These are phyloP conservation scores for Deilephila elpenor DNA, from an alignment of 2,888 invertebrate genomes.

Conservation along the genomic window DNA sequence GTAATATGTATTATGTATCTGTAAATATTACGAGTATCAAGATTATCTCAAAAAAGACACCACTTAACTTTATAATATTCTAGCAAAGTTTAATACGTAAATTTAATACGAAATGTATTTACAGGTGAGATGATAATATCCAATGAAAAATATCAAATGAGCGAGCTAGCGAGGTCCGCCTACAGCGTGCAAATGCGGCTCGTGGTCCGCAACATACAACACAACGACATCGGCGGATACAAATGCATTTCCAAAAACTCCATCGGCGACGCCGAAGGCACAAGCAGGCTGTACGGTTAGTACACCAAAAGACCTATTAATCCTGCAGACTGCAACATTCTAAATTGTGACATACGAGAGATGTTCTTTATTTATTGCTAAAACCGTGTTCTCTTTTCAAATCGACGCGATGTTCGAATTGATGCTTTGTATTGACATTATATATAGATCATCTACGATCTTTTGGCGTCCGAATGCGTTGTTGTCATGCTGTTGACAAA, in stretches of 20 bases:
- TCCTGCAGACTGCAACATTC: not conserved
- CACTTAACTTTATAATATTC: no score
- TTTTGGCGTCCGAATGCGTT: no score
- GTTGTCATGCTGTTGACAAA: no score
- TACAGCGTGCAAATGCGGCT: slow-evolving; percentile 94
- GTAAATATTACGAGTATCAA: no score
- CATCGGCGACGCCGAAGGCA: slow-evolving; percentile 95
- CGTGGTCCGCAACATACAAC: slow-evolving; percentile 89
- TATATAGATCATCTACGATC: no score
- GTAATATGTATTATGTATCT: no score
- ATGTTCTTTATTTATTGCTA: not conserved
- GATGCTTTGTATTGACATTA: no score
- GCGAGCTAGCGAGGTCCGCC: slow-evolving; percentile 91
- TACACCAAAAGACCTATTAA: not conserved
- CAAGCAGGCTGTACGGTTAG: slow-evolving; percentile 94
- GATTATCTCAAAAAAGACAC: no score
- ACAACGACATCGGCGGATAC: slow-evolving; percentile 92
- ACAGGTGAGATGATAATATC: slow-evolving; percentile 96
- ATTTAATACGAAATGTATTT: slow-evolving; percentile 41
- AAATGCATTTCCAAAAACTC: slow-evolving; percentile 97
- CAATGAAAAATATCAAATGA: slow-evolving; percentile 93
- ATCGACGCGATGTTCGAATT: no score
- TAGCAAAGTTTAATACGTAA: not conserved
- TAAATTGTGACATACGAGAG: not conserved
- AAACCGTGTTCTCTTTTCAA: no score